Evolutionary conservation across 1,140 invertebrate genomes (phyloP), one percentile per base, ranked within the genome.

Genomic region (Himalopsyche phryganea): DNA sequence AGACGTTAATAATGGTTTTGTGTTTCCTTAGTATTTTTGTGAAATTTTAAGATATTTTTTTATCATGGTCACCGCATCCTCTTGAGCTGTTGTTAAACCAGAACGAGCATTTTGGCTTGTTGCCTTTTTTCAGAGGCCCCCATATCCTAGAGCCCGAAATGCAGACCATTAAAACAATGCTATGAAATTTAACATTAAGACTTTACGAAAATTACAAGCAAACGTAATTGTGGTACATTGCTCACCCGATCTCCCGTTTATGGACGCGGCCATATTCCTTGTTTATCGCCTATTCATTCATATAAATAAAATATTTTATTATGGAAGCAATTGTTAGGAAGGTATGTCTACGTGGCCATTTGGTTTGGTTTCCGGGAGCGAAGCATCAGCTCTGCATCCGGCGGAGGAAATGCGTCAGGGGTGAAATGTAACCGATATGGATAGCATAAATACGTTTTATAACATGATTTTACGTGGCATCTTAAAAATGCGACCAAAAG

Each of bases 251-350:
- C 18, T 50, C 40, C 45, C 33, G 58, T 60, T 63, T 63, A 63
- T 40, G 56, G 46, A 41, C 50, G 13, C 38, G 23, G 18, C 42
- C 23, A 38, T 41, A 49, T 17, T n/a, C 23, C 2, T 9, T 45
- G 14, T 63, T 63, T 60, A 60, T 57, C 49, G 53, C 49, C 61
- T 63, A 63, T 60, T 63, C 57, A 56, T 63, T 56, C 61, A 60
- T 60, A 63, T 60, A 63, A 63, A 63, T 63, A 63, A 63, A 63
- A 63, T 63, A 63, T 60, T 63, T 63, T 60, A 60, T 36, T 56
- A 42, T 59, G 19, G 28, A 35, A 48, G 53, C 41, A 53, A 60
- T 50, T 57, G 52, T 52, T 44, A 45, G 46, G 28, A 51, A 41
- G 36, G 48, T 41, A 15, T 40, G 11, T 15, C 23, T 9, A 5